Evolutionary conservation across 2,888 invertebrate species (phyloP).

Genomic region (Xestia xanthographa): DNA sequence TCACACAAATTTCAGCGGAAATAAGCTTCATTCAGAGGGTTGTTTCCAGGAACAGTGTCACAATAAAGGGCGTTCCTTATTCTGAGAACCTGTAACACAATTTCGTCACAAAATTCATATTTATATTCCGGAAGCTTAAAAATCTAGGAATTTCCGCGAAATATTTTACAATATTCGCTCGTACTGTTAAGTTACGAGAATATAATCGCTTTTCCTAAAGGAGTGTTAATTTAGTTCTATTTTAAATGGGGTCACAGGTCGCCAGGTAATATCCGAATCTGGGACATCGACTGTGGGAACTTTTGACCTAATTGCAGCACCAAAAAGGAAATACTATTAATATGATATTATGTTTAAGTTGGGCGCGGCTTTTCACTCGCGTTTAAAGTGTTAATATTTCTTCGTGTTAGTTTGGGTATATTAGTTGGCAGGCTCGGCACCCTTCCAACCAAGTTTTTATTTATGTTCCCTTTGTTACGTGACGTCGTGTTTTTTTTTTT

Average conservation of each 20-base stretch:
- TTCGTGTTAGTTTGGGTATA: neutral
- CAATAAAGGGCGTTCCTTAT: constrained; percentile 17
- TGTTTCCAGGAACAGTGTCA: constrained; percentile 14
- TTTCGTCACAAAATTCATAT: neutral
- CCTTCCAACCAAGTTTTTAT: neutral
- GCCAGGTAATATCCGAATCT: constrained; percentile 48
- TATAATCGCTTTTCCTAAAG: constrained; percentile 1
- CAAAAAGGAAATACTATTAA: constrained; percentile 47
- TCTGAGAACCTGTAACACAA: neutral
- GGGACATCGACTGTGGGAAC: constrained; percentile 45
- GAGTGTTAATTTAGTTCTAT: constrained; percentile 44
- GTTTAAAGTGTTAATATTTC: constrained; percentile 14
- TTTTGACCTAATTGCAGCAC: constrained; percentile 58
- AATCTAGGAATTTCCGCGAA: neutral
- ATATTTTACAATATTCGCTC: constrained; percentile 14
- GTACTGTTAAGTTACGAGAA: neutral
- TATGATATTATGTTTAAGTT: constrained; percentile 41
- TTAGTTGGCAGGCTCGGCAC: neutral
- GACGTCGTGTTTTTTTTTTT: neutral
- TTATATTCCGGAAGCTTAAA: neutral
- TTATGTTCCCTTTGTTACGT: neutral
- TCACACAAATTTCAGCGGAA: neutral
- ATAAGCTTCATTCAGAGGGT: constrained; percentile 5
- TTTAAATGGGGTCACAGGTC: constrained; percentile 57
- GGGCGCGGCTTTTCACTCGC: constrained; percentile 27